These are phyloP conservation scores for Crocidura indochinensis DNA, from an alignment of 2,797 vertebrate species.

Conservation along the genomic window DNA sequence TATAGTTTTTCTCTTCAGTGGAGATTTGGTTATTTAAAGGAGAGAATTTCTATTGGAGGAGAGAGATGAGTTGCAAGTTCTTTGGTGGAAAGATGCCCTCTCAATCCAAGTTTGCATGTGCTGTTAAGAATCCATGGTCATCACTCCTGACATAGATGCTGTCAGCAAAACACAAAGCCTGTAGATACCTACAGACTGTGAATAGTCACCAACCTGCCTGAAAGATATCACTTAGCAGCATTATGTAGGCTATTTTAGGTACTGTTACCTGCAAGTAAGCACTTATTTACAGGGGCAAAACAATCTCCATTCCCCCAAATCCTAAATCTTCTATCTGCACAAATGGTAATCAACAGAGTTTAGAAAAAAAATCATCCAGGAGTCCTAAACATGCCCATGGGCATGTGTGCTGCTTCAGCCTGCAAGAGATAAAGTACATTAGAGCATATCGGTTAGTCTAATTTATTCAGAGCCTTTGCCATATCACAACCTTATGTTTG, in stretches of 20 bases:
- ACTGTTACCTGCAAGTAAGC: conserved; percentile 83
- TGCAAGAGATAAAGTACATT: conserved; percentile 87
- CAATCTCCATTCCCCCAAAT: background rate
- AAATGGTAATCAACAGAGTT: conserved; percentile 86
- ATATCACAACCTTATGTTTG: conserved; percentile 92
- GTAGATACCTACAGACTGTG: background rate
- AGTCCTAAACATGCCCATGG: conserved; percentile 86
- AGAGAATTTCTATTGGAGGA: background rate
- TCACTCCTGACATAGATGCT: conserved; percentile 23
- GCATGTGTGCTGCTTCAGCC: conserved; percentile 87
- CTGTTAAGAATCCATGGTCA: conserved; percentile 21
- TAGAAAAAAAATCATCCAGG: conserved; percentile 81
- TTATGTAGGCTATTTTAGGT: conserved; percentile 77
- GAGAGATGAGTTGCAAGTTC: background rate
- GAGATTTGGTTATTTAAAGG: background rate
- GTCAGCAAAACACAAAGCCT: background rate
- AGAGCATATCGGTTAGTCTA: conserved; percentile 86
- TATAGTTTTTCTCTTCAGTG: background rate
- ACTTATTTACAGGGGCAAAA: conserved; percentile 81
- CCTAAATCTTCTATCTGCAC: conserved; percentile 60
- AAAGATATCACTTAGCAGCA: conserved; percentile 83
- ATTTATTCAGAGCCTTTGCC: conserved; percentile 92
- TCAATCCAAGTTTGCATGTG: background rate
- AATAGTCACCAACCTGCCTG: background rate
- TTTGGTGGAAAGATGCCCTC: background rate